phyloP scores from a whole-genome alignment of 2,888 invertebrate species.

The Tortrix viridana region DNA sequence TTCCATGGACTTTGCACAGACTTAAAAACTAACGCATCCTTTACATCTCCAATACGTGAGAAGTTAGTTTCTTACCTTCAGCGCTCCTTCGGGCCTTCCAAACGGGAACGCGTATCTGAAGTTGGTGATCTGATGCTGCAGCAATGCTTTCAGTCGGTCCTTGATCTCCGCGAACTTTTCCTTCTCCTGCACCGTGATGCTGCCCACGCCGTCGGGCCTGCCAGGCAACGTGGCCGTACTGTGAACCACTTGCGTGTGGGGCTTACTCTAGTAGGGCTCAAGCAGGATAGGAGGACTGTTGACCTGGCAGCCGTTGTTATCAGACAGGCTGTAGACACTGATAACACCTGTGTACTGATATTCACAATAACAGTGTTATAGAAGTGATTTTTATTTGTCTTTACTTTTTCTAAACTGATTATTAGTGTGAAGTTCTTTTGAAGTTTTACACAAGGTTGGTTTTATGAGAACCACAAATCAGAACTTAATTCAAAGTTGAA shows the following conservation, averaged over 20 bases:
- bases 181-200: constrained; percentile 98
- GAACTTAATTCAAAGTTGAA: no score
- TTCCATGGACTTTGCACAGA: no score
- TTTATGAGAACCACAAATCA: no score
- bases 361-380: no score
- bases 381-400: no score
- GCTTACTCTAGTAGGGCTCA: constrained; percentile 81
- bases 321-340: no score
- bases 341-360: no score
- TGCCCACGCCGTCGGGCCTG: constrained; percentile 99
- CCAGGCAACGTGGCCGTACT: constrained; percentile 82
- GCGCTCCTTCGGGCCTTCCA: constrained; percentile 98
- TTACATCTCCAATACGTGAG: no score
- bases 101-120: constrained; percentile 99
- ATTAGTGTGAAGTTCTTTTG: no score
- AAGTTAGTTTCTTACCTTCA: constrained; percentile 85
- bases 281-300: constrained; percentile 72
- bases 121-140: constrained; percentile 99
- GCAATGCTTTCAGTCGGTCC: constrained; percentile 94
- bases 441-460: no score
- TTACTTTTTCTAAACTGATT: no score
- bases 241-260: constrained; percentile 79
- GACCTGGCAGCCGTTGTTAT: constrained; percentile 52
- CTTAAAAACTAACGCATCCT: no score
- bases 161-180: constrained; percentile 99